phyloP scores from a whole-genome alignment of 2,888 invertebrate species.

The Dicyrtoma fusca region DNA sequence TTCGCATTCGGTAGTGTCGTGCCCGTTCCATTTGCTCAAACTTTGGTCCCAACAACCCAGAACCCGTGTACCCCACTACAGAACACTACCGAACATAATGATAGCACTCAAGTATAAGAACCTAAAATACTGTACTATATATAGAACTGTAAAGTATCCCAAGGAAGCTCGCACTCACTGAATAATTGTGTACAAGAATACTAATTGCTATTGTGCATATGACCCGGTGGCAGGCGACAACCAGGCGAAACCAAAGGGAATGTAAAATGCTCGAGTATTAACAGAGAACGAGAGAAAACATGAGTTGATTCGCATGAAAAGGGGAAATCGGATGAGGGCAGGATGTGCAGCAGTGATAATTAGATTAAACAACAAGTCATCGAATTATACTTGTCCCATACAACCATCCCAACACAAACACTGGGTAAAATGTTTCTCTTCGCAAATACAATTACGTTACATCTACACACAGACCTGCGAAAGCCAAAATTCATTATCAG shows the following conservation, averaged over 20 bases:
- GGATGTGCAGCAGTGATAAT: constrained; percentile 39
- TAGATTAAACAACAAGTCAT: constrained; percentile 45
- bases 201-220: no score
- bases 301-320: constrained; percentile 13
- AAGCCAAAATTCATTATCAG: constrained; percentile 4
- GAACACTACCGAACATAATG: no score
- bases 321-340: constrained; percentile 21
- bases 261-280: background rate
- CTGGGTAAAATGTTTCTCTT: background rate
- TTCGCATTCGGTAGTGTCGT: no score
- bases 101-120: no score
- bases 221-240: no score
- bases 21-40: no score
- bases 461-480: background rate
- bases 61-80: no score
- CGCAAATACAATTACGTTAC: background rate
- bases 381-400: constrained; percentile 38
- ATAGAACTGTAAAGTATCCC: no score
- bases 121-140: no score
- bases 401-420: constrained; percentile 4
- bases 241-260: background rate
- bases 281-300: background rate
- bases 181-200: no score
- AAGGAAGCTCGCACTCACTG: no score
- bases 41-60: no score